These are phyloP conservation scores for Drosophila mimica DNA, from an alignment of 2,888 invertebrate genomes.

Conservation along the genomic window DNA sequence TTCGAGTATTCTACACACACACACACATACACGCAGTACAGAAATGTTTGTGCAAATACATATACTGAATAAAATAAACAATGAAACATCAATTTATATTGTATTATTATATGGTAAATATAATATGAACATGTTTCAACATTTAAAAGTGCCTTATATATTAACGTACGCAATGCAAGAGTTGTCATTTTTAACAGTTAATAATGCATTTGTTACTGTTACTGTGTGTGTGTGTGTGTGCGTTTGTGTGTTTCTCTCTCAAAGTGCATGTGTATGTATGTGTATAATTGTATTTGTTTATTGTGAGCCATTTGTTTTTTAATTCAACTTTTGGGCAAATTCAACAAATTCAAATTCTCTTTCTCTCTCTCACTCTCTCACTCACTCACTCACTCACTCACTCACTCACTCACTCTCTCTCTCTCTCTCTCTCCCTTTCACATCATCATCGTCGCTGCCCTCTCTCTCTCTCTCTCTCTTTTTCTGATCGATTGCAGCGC, in stretches of 20 bases:
- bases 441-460: background rate
- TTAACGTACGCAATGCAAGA: conserved; percentile 43
- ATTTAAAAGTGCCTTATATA: conserved; percentile 27
- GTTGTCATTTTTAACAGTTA: conserved; percentile 29
- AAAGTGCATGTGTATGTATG: conserved; percentile 7
- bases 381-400: conserved; percentile 15
- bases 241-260: background rate
- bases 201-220: conserved; percentile 35
- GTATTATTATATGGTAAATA: background rate
- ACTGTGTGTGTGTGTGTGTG: conserved; percentile 4
- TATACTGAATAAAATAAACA: conserved; percentile 9
- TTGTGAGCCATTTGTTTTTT: conserved; percentile 3
- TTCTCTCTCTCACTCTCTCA: conserved; percentile 9
- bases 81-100: conserved; percentile 4
- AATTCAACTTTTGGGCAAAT: conserved; percentile 42
- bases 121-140: conserved; percentile 18
- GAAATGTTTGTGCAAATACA: conserved; percentile 16
- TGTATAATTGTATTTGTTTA: conserved; percentile 4
- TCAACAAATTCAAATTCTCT: conserved; percentile 7
- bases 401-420: conserved; percentile 22
- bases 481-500: conserved; percentile 22
- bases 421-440: conserved; percentile 14
- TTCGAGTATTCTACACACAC: background rate
- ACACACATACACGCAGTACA: conserved; percentile 19
- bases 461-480: conserved; percentile 14